Evolutionary conservation across 92 coral and sea anemone genomes (phyloP), one percentile per base, ranked within the genome.

Genomic region (Paragorgia papillata): DNA sequence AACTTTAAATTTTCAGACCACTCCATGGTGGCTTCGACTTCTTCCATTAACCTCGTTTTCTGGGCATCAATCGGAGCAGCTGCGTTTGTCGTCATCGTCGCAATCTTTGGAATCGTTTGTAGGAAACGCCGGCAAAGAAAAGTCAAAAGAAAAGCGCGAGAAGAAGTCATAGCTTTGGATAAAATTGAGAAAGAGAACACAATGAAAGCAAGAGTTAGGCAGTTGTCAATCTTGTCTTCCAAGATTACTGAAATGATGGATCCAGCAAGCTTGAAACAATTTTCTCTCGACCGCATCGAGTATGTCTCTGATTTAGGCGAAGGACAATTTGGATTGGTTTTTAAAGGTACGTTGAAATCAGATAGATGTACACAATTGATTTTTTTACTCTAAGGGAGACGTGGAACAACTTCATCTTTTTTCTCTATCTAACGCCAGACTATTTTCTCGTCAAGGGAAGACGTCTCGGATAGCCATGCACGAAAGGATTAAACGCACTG

Each of bases 251-350:
- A 71, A 30, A 53, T 71, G 76, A 89, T 81, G 59, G 92, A 95
- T 39, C 97, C 97, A 7, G 91, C 84, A 56, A 96, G 89, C 20
- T 43, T 95, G 6, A 80, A 32, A 34, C 97, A 95, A 81, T 79
- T 84, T 43, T 92, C 99, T 3, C 89, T 95, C 34, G 96, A 90
- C 88, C 62, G 86, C 14, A 87, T 95, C 19, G 95, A 91, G 64
- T 95, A 95, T 62, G 76, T 95, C 41, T 83, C 80, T 82, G 99
- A 95, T 79, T 83, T 95, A 59, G 99, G 99, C 24, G 92, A 92
- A 57, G 99, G 99, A 25, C 92, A 95, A 64, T 95, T 95, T 74
- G 99, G 99, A 22, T 87, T 88, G 37, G 99, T 95, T 0, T 91
- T 95, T 67, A 85, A 91, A 68, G 99, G 99, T 95, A 77, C 22